A percentile compares a stretch with the other conserved stretches of the same genome.
phyloP scores from a whole-genome alignment of 2,888 invertebrate genomes.

The Dyspetes luteomarginatus region DNA sequence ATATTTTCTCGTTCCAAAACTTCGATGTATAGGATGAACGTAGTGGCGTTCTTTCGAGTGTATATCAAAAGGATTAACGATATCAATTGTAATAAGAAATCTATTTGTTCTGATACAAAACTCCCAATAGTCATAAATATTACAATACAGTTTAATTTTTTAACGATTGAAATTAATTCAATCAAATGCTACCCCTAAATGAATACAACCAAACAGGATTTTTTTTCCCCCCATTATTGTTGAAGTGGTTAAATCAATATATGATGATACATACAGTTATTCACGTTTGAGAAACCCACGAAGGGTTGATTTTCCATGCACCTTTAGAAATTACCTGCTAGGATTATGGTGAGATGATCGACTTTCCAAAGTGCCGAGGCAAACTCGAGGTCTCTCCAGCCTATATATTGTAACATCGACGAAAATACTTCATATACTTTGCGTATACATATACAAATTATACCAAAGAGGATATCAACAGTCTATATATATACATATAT shows the following conservation, averaged over 20 bases:
- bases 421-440: constrained; percentile 74
- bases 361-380: constrained; percentile 47
- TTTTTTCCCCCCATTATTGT: background rate
- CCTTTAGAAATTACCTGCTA: constrained; percentile 34
- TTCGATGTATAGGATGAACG: too few relatives aligned
- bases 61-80: too few relatives aligned
- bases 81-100: too few relatives aligned
- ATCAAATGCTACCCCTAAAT: too few relatives aligned
- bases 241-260: constrained; percentile 1
- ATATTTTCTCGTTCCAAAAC: too few relatives aligned
- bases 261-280: background rate
- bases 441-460: constrained; percentile 10
- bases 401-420: constrained; percentile 51
- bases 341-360: constrained; percentile 38
- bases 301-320: constrained; percentile 53
- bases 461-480: constrained; percentile 11
- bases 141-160: too few relatives aligned
- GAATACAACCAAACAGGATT: too few relatives aligned
- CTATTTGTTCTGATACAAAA: too few relatives aligned
- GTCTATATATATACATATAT: background rate
- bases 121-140: too few relatives aligned
- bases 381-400: constrained; percentile 44
- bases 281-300: constrained; percentile 14
- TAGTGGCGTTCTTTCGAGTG: too few relatives aligned
- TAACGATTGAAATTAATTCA: too few relatives aligned